A percentile compares a stretch with the other conserved stretches of the same genome.
phyloP scores from a whole-genome alignment of 2,888 invertebrate genomes.

The Carterocephalus palaemon region DNA sequence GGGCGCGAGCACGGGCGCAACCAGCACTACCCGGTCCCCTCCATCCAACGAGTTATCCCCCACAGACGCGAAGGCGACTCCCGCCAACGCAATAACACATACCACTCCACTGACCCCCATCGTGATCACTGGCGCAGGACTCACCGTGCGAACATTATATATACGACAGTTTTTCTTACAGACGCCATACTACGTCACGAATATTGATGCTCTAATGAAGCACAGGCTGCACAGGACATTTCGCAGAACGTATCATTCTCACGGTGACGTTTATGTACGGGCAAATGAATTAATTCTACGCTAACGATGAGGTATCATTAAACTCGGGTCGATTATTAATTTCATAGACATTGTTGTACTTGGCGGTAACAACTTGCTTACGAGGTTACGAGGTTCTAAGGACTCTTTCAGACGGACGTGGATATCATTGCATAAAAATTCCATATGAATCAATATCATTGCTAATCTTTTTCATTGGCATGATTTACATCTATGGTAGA shows the following conservation, averaged over 20 bases:
- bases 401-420: not conserved
- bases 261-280: constrained; percentile 48
- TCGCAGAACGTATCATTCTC: constrained; percentile 40
- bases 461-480: too few relatives aligned
- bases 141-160: constrained; percentile 61
- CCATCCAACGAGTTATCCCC: constrained; percentile 59
- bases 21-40: constrained; percentile 57
- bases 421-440: too few relatives aligned
- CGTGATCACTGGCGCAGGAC: constrained; percentile 66
- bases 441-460: too few relatives aligned
- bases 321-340: constrained; percentile 14
- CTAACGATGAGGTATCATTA: constrained; percentile 22
- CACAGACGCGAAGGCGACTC: constrained; percentile 48
- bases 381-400: too few relatives aligned
- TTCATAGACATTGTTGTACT: constrained; percentile 18
- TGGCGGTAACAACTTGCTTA: constrained; percentile 4
- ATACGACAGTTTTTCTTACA: constrained; percentile 62
- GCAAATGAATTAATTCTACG: constrained; percentile 20
- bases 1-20: constrained; percentile 67
- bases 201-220: constrained; percentile 20
- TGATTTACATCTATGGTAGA: too few relatives aligned
- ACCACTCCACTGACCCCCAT: constrained; percentile 63
- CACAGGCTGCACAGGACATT: constrained; percentile 45
- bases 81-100: constrained; percentile 51
- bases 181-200: constrained; percentile 51